Percentiles rank a stretch among this genome's conserved stretches.
Evolutionary conservation across 2,888 invertebrate genomes (phyloP).

Genomic region (Onthophagus sagittarius): DNA sequence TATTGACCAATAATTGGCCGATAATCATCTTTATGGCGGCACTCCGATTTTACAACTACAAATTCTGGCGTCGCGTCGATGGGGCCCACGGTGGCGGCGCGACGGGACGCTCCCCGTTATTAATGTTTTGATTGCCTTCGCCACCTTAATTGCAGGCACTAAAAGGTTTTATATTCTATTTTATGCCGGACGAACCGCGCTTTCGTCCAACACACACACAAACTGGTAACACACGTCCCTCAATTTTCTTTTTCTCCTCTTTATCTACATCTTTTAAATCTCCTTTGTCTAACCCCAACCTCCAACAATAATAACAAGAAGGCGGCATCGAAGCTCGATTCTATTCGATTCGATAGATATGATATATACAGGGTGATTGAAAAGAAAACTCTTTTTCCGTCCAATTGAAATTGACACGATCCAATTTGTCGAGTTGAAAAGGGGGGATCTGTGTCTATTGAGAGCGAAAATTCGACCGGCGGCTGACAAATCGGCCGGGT

Average conservation of each 20-base stretch:
- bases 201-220: too few relatives aligned
- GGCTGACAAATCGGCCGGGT: slow-evolving; percentile 6
- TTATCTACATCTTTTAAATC: slow-evolving; percentile 23
- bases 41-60: slow-evolving; percentile 40
- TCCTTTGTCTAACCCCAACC: too few relatives aligned
- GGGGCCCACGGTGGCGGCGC: slow-evolving; percentile 19
- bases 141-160: slow-evolving; percentile 5
- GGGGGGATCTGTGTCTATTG: neutral
- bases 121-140: neutral
- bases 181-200: neutral
- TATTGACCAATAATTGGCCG: slow-evolving; percentile 43
- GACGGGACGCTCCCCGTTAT: too few relatives aligned
- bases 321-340: neutral
- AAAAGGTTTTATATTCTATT: slow-evolving; percentile 11
- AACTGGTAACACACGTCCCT: too few relatives aligned
- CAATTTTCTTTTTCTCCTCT: too few relatives aligned
- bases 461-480: slow-evolving; percentile 4
- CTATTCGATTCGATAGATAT: too few relatives aligned
- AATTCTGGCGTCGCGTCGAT: slow-evolving; percentile 29
- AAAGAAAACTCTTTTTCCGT: too few relatives aligned
- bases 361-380: too few relatives aligned
- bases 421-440: slow-evolving; percentile 3
- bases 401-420: slow-evolving; percentile 7
- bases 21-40: slow-evolving; percentile 42
- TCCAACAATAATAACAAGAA: neutral